A percentile compares a stretch with the other conserved stretches of the same genome.
Evolutionary conservation across 2,888 invertebrate species (phyloP).

Genomic region (Eupeodes latifasciatus): DNA sequence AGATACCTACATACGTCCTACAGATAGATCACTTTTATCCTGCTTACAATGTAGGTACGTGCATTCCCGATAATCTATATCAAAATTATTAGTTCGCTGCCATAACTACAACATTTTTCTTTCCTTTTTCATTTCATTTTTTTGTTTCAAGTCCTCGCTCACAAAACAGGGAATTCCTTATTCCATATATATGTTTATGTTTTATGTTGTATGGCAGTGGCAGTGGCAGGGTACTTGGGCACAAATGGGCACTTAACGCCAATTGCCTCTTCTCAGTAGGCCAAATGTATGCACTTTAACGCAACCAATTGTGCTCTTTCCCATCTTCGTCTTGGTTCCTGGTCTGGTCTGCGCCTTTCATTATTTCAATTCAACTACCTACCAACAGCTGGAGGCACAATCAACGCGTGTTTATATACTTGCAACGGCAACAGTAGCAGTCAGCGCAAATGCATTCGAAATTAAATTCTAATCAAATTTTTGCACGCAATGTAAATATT

Average conservation of each 20-base stretch:
- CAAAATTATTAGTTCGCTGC: slow-evolving; percentile 73
- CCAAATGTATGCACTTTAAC: slow-evolving; percentile 68
- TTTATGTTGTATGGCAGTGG: slow-evolving; percentile 5
- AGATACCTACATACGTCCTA: too few species aligned
- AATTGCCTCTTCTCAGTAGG: slow-evolving; percentile 69
- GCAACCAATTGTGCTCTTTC: slow-evolving; percentile 61
- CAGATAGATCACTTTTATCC: background rate
- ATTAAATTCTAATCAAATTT: slow-evolving; percentile 81
- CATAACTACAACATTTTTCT: slow-evolving; percentile 66
- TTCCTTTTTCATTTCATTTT: background rate
- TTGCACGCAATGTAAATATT: slow-evolving; percentile 79
- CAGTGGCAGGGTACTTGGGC: slow-evolving; percentile 61
- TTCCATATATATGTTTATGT: background rate
- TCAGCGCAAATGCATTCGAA: slow-evolving; percentile 66
- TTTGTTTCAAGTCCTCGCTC: background rate
- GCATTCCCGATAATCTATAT: slow-evolving; percentile 71
- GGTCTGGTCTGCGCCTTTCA: background rate
- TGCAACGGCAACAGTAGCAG: slow-evolving; percentile 52
- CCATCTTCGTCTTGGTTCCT: slow-evolving; percentile 19
- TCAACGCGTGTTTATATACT: slow-evolving; percentile 63
- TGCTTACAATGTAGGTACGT: slow-evolving; percentile 26
- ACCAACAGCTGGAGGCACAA: slow-evolving; percentile 57
- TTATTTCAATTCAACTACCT: slow-evolving; percentile 6
- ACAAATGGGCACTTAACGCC: slow-evolving; percentile 61
- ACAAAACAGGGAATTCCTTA: slow-evolving; percentile 41